A percentile compares a stretch with the other conserved stretches of the same genome.
Conservation (phyloP, 2,888 invertebrate species). For the Cynaeus angustus region DNA sequence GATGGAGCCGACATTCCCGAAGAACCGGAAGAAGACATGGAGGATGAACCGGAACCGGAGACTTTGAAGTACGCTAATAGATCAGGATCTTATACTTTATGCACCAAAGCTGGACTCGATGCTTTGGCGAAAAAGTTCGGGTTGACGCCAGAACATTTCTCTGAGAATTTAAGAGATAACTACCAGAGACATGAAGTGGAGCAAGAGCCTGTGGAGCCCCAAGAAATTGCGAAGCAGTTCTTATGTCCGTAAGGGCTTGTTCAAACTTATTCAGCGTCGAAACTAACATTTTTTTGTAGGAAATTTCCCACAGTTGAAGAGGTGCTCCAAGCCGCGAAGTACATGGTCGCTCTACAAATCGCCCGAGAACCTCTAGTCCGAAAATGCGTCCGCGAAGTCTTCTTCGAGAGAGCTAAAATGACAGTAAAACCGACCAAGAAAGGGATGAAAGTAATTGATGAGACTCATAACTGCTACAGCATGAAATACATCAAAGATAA, state of each 20-base stretch:
- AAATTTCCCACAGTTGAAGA: slow-evolving; percentile 85
- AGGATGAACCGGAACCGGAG: slow-evolving; percentile 76
- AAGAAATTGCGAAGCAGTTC: slow-evolving; percentile 87
- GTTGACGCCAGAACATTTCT: slow-evolving; percentile 93
- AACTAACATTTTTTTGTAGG: slow-evolving; percentile 61
- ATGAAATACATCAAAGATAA: slow-evolving; percentile 95
- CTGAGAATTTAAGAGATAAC: slow-evolving; percentile 96
- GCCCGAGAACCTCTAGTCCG: slow-evolving; percentile 93
- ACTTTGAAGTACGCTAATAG: slow-evolving; percentile 89
- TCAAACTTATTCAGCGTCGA: no score
- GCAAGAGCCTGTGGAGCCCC: slow-evolving; percentile 89
- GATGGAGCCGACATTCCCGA: slow-evolving; percentile 79
- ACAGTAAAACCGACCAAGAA: slow-evolving; percentile 89
- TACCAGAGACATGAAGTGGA: slow-evolving; percentile 97
- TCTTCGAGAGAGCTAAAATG: slow-evolving; percentile 91
- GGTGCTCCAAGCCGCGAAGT: slow-evolving; percentile 91
- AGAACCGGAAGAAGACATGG: slow-evolving; percentile 74
- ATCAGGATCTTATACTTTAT: slow-evolving; percentile 92
- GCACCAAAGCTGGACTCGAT: slow-evolving; percentile 88
- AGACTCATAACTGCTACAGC: slow-evolving; percentile 89
- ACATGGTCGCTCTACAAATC: slow-evolving; percentile 95
- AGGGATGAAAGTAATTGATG: slow-evolving; percentile 96
- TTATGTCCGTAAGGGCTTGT: slow-evolving; percentile 73
- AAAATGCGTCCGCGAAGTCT: slow-evolving; percentile 88
- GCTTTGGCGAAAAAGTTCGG: slow-evolving; percentile 92